Base-by-base conservation (phyloP, 2,888 invertebrate species). In the Eretmocerus hayati region DNA sequence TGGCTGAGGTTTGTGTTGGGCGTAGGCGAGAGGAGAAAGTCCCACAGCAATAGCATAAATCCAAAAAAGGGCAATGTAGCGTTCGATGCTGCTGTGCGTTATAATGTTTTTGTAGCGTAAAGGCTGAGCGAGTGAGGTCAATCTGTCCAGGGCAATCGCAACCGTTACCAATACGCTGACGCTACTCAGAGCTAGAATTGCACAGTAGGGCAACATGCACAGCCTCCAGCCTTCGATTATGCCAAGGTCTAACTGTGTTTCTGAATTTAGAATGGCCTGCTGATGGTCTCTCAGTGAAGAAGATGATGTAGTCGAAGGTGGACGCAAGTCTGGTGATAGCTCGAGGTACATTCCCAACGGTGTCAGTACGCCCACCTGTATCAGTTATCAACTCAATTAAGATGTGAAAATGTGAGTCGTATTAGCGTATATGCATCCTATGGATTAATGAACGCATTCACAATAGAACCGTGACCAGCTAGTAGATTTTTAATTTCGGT, bases 51-150 rank as follows among this genome's bases (percentile, higher is more conserved):
- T 72, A 0, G 80, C 76, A 59, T 79, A 81, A 21, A 77, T 65
- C 81, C 81, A 81, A 57, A 79, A 77, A 3, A 75, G 72, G 9
- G 73, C 69, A 36, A 81, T 77, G 60, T 79, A 77, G 50, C 77
- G 67, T 56, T 77, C 76, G 45, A 81, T 77, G 51, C 78, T 77
- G 42, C 77, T 74, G 62, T 77, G 78, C 2, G 81, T 81, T 55
- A 82, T 80, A 53, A 81, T 74, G 62, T 80, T 79, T 59, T 79
- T 80, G 66, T 82, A 82, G 42, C 80, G 70, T 40, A 82, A 68
- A 0, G 82, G 81, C 51, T 79, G 76, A 3, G 79, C 78, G 19
- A 82, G 71, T 3, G 80, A 80, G 2, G 79, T 80, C 58, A 80
- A 76, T 42, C 81, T 67, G 60, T 82, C 81, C 23, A 80, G 76